These are phyloP conservation scores for Drosophila erecta DNA, from an alignment of 1,140 invertebrate species.

Conservation along the genomic window DNA sequence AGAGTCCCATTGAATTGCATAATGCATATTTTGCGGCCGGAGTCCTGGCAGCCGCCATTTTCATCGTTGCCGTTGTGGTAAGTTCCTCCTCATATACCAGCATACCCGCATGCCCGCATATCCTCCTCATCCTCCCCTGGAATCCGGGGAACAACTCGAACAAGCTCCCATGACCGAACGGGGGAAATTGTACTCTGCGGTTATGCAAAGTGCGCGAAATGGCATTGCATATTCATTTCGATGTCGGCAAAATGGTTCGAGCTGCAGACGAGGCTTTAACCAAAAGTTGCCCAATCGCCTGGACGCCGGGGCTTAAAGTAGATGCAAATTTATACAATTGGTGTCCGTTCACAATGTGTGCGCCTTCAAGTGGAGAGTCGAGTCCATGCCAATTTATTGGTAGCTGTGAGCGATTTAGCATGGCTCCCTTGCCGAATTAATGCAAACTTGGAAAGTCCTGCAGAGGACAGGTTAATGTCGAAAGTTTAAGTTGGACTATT, in stretches of 20 bases:
- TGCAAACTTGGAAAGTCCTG: conserved; percentile 15
- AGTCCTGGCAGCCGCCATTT: conserved; percentile 88
- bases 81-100: conserved; percentile 66
- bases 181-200: conserved; percentile 71
- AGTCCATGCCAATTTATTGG: conserved; percentile 28
- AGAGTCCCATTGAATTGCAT: conserved; percentile 86
- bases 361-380: conserved; percentile 15
- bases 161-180: conserved; percentile 41
- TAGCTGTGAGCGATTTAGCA: conserved; percentile 7
- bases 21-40: conserved; percentile 90
- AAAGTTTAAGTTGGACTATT: conserved; percentile 24
- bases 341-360: conserved; percentile 28
- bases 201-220: conserved; percentile 53
- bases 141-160: conserved; percentile 21
- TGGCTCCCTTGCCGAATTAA: conserved; percentile 9
- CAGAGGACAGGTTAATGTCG: conserved; percentile 28
- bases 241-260: conserved; percentile 47
- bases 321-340: conserved; percentile 63
- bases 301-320: conserved; percentile 46
- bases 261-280: conserved; percentile 28
- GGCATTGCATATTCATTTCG: conserved; percentile 76
- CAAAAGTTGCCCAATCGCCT: conserved; percentile 34
- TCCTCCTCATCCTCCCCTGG: not conserved
- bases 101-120: conserved; percentile 1
- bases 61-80: conserved; percentile 89